Conservation (phyloP, 2,113 vertebrate genomes). For the Oncorhynchus kisutch region DNA sequence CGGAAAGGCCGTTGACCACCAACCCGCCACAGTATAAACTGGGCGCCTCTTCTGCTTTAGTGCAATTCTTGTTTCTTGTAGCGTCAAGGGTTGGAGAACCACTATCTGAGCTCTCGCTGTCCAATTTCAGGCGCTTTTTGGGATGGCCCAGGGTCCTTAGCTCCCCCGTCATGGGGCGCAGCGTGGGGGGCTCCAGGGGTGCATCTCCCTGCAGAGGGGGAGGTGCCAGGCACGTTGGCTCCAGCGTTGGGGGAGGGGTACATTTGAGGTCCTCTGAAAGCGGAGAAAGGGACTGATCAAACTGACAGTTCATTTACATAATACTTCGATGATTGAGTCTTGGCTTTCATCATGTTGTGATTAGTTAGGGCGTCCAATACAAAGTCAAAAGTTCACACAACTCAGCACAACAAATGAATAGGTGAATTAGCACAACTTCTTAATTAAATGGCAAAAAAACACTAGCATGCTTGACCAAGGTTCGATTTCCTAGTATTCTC, state of each 20-base stretch:
- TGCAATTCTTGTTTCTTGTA: conserved; percentile 60
- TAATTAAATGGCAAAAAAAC: background rate
- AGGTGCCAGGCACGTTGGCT: conserved; percentile 87
- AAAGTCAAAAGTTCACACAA: background rate
- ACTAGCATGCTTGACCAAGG: background rate
- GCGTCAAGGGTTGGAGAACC: conserved; percentile 44
- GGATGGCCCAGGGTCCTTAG: conserved; percentile 70
- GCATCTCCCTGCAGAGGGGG: conserved; percentile 82
- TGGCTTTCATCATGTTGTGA: background rate
- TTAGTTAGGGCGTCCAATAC: background rate
- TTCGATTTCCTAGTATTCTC: conserved; percentile 1
- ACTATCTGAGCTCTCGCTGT: conserved; percentile 71
- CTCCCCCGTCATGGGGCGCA: conserved; percentile 87
- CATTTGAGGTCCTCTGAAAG: conserved; percentile 86
- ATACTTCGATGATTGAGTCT: background rate
- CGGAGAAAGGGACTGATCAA: conserved; percentile 34
- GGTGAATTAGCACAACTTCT: background rate
- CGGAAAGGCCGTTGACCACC: conserved; percentile 73
- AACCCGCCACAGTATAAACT: conserved; percentile 53
- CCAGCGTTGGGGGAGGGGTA: conserved; percentile 87
- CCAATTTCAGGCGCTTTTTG: conserved; percentile 77
- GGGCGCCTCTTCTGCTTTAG: conserved; percentile 53
- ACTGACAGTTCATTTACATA: background rate
- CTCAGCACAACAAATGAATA: background rate
- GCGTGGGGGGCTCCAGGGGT: conserved; percentile 87